Evolutionary conservation across 23 tunicate genomes (phyloP).

Genomic region (Phallusia fumigata): DNA sequence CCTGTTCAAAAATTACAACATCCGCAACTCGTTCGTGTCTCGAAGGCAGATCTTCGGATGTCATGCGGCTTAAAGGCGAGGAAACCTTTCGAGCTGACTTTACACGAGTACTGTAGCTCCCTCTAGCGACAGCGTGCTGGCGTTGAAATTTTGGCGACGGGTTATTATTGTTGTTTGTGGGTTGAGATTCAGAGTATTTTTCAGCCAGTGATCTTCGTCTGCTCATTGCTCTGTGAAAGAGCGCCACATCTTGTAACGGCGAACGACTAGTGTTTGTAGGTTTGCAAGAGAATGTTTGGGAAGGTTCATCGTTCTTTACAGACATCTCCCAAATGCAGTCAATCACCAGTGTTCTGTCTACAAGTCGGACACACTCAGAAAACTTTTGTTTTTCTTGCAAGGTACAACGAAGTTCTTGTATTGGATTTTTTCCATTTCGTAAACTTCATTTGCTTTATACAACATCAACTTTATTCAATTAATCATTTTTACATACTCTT

Average conservation of each 20-base stretch:
- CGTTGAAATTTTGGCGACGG: background rate
- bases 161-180: background rate
- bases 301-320: too few species aligned
- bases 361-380: too few species aligned
- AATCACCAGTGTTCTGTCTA: too few species aligned
- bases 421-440: too few species aligned
- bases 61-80: background rate
- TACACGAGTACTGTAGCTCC: background rate
- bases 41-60: background rate
- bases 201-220: slow-evolving; percentile 54
- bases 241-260: slow-evolving; percentile 5
- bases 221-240: slow-evolving; percentile 66
- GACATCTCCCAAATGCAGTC: too few species aligned
- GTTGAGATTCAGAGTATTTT: background rate
- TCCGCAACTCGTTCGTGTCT: background rate
- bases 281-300: too few species aligned
- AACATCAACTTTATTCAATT: too few species aligned
- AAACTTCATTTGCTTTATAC: too few species aligned
- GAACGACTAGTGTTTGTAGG: too few species aligned
- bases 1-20: background rate
- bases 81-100: background rate
- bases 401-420: too few species aligned
- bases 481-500: too few species aligned
- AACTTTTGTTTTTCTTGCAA: too few species aligned
- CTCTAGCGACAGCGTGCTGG: slow-evolving; percentile 1